A percentile compares a stretch with the other conserved stretches of the same genome.
These are phyloP conservation scores for Sphaerodactylus townsendi DNA, from an alignment of 2,113 vertebrate genomes.

Conservation along the genomic window DNA sequence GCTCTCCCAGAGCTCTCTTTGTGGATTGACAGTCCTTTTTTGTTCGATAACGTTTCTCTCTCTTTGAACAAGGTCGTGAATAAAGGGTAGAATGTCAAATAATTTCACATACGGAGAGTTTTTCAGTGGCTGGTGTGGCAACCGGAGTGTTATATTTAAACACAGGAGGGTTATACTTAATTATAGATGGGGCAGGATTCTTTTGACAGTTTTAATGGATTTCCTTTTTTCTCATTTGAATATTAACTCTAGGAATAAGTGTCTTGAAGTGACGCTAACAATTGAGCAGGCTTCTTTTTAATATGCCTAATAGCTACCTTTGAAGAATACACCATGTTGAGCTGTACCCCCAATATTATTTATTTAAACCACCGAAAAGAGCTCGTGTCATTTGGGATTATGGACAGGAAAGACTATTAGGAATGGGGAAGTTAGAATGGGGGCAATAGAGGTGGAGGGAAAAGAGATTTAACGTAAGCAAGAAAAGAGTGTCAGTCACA, in stretches of 20 bases:
- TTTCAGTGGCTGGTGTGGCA: conserved; percentile 58
- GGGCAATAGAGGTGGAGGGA: conserved; percentile 26
- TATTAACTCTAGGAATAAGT: conserved; percentile 49
- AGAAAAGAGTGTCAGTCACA: conserved; percentile 71
- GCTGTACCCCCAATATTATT: conserved; percentile 62
- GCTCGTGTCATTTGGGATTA: conserved; percentile 70
- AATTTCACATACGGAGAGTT: conserved; percentile 43
- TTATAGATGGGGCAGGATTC: conserved; percentile 59
- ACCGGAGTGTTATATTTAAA: conserved; percentile 54
- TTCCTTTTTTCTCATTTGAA: conserved; percentile 64
- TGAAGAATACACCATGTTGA: conserved; percentile 49
- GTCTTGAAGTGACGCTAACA: conserved; percentile 44
- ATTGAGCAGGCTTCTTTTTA: conserved; percentile 51
- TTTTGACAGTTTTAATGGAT: conserved; percentile 57
- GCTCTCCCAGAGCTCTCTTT: neutral
- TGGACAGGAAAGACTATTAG: conserved; percentile 62
- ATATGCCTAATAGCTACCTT: conserved; percentile 52
- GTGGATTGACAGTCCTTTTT: conserved; percentile 10
- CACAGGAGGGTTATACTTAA: conserved; percentile 54
- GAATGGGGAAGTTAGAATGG: conserved; percentile 66
- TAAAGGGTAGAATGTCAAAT: conserved; percentile 45
- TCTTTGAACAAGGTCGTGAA: conserved; percentile 39
- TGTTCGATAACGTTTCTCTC: neutral
- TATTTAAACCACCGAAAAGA: conserved; percentile 70
- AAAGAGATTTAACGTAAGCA: conserved; percentile 73